Evolutionary conservation across 2,113 vertebrate species (phyloP).

Genomic region (Psammodynastes pulverulentus): DNA sequence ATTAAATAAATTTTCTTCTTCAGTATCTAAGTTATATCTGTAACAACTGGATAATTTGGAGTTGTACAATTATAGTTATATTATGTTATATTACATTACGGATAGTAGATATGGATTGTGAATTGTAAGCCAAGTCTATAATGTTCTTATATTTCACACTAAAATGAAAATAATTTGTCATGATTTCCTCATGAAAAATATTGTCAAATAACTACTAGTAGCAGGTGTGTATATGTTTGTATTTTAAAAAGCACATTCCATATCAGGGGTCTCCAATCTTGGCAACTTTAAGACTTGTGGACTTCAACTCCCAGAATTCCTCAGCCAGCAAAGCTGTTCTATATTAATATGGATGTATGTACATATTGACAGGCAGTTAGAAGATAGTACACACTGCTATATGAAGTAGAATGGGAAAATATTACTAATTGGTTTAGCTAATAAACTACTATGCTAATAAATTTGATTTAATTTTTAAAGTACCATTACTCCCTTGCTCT

Average conservation of each 20-base stretch:
- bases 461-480: not conserved
- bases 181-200: not conserved
- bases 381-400: not conserved
- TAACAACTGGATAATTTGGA: not conserved
- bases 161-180: not conserved
- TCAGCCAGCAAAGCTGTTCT: no score
- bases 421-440: not conserved
- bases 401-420: not conserved
- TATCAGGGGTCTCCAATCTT: no score
- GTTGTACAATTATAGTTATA: not conserved
- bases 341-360: not conserved
- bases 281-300: no score
- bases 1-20: not conserved
- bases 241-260: not conserved
- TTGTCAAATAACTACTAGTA: not conserved
- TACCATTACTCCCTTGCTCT: not conserved
- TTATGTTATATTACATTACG: not conserved
- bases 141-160: not conserved
- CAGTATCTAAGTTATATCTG: not conserved
- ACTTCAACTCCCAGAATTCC: no score
- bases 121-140: not conserved
- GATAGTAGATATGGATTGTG: not conserved
- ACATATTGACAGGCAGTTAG: not conserved
- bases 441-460: not conserved
- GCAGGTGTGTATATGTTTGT: not conserved